Conservation (phyloP, 2,888 invertebrate genomes). For the Platycnemis pennipes region DNA sequence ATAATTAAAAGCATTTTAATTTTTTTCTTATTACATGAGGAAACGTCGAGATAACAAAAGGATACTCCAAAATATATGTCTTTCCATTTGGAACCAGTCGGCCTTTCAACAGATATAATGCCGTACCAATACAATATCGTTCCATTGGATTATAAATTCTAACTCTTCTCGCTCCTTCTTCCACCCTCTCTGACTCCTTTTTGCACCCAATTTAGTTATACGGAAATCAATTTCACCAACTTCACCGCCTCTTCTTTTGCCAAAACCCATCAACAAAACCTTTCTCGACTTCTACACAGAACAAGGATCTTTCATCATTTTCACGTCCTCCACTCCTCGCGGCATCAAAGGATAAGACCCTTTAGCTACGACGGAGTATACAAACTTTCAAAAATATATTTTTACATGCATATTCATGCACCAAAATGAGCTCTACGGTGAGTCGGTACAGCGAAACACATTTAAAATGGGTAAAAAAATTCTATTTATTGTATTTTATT, state of each 20-base stretch:
- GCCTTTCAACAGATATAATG: not conserved
- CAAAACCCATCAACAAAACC: not conserved
- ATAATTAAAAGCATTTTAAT: too few relatives aligned
- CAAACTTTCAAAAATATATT: too few relatives aligned
- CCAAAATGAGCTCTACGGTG: too few relatives aligned
- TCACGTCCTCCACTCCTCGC: too few relatives aligned
- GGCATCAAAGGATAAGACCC: too few relatives aligned
- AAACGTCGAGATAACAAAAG: too few relatives aligned
- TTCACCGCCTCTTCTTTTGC: not conserved
- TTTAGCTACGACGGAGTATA: too few relatives aligned
- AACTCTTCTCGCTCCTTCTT: not conserved
- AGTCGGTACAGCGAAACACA: too few relatives aligned
- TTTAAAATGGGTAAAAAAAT: too few relatives aligned
- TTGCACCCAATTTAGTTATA: not conserved
- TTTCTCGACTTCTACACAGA: not conserved
- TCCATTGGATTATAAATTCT: not conserved
- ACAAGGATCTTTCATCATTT: not conserved
- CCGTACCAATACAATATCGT: not conserved
- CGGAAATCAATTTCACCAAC: not conserved
- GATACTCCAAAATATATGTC: not conserved
- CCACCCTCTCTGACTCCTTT: not conserved
- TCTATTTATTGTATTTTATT: too few relatives aligned
- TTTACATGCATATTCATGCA: too few relatives aligned
- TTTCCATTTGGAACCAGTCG: not conserved
- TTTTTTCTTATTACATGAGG: too few relatives aligned